Conservation (phyloP, 2,113 vertebrate genomes). For the Nycticorax nycticorax region DNA sequence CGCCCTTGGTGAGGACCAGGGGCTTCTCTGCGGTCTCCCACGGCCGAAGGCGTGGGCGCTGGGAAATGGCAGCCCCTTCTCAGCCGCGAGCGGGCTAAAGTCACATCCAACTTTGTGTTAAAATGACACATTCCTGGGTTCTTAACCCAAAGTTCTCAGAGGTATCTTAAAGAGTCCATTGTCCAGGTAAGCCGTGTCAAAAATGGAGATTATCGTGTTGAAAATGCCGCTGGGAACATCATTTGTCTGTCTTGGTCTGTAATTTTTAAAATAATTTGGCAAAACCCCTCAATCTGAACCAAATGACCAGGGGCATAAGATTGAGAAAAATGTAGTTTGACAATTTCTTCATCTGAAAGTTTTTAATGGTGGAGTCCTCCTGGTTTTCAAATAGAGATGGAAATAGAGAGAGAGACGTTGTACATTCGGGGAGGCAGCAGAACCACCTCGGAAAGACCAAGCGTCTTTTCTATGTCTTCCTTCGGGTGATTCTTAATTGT, state of each 20-base stretch:
- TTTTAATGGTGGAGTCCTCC: not conserved
- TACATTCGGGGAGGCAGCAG: not conserved
- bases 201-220: not conserved
- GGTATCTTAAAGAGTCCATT: rapidly evolving
- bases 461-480: rapidly evolving
- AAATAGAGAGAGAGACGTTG: not conserved
- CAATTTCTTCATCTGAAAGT: not conserved
- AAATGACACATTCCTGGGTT: rapidly evolving
- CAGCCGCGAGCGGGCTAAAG: rapidly evolving
- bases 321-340: not conserved
- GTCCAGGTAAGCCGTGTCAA: not conserved
- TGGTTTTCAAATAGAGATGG: not conserved
- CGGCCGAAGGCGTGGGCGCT: rapidly evolving
- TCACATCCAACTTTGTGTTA: rapidly evolving
- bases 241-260: not conserved
- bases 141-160: not conserved
- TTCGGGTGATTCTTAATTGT: not conserved
- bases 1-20: rapidly evolving
- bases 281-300: not conserved
- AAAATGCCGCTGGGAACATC: rapidly evolving
- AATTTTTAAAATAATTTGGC: not conserved
- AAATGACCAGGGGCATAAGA: rapidly evolving
- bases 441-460: not conserved
- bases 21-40: rapidly evolving
- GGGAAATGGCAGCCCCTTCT: not conserved